Conservation (phyloP, 2,888 invertebrate genomes). For the Ferdinandea cuprea region DNA sequence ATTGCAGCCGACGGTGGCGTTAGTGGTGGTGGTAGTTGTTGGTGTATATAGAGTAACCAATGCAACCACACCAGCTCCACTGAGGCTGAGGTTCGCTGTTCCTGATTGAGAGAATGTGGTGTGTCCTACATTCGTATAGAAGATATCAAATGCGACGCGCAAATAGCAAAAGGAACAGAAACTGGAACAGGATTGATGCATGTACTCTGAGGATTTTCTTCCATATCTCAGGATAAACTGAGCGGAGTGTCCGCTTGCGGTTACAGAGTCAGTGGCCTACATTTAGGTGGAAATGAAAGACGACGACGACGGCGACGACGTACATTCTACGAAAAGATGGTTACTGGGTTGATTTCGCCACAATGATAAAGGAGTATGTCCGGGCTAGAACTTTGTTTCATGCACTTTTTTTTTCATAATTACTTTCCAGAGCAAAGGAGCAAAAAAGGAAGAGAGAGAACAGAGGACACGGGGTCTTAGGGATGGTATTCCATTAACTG, state of each 20-base stretch:
- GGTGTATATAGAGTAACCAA: conserved; percentile 51
- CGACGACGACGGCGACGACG: too few species aligned
- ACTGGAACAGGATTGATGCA: conserved; percentile 69
- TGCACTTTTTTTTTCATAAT: conserved; percentile 29
- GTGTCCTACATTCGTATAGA: conserved; percentile 54
- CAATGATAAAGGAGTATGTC: conserved; percentile 42
- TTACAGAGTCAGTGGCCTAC: conserved; percentile 67
- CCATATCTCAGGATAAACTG: conserved; percentile 60
- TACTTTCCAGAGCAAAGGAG: conserved; percentile 43
- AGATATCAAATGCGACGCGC: conserved; percentile 68
- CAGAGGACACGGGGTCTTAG: conserved; percentile 22
- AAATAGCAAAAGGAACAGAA: conserved; percentile 58
- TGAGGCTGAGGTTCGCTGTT: conserved; percentile 39
- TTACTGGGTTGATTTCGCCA: conserved; percentile 45
- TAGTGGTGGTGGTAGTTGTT: conserved; percentile 42
- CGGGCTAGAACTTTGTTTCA: conserved; percentile 30
- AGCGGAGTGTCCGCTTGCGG: conserved; percentile 67
- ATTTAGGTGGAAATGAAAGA: conserved; percentile 47
- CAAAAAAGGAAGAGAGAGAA: conserved; percentile 14
- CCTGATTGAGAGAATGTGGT: conserved; percentile 38
- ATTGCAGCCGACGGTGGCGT: conserved; percentile 53
- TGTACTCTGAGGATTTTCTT: conserved; percentile 50
- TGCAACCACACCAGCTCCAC: conserved; percentile 52
- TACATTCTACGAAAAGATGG: conserved; percentile 45
- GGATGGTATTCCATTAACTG: conserved; percentile 61